Evolutionary conservation across 2,888 invertebrate genomes (phyloP).

Genomic region (Coenonympha arcania): DNA sequence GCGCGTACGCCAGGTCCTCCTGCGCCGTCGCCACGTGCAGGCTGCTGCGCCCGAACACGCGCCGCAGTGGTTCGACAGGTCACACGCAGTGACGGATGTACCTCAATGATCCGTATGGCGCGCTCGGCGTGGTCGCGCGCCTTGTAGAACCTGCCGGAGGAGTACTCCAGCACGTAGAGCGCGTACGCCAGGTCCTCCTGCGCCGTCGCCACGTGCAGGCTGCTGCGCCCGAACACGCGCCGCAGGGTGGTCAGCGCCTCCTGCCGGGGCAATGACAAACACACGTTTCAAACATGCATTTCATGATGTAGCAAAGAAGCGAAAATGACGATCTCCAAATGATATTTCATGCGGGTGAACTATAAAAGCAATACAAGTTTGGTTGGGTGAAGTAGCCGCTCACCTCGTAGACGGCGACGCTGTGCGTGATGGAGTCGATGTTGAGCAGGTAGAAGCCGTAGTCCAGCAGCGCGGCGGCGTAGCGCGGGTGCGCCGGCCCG

Average conservation of each 20-base stretch:
- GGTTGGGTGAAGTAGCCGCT: too few species aligned
- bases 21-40: too few species aligned
- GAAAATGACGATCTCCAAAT: too few species aligned
- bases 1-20: too few species aligned
- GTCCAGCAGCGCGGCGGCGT: constrained; percentile 88
- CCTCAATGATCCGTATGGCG: constrained; percentile 86
- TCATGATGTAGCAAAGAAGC: too few species aligned
- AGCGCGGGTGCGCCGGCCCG: constrained; percentile 82
- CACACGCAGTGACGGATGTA: too few species aligned
- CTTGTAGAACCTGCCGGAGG: constrained; percentile 86
- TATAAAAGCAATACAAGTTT: too few species aligned
- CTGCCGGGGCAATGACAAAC: too few species aligned
- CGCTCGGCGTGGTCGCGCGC: constrained; percentile 88
- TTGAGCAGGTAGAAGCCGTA: constrained; percentile 93
- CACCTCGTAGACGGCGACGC: constrained; percentile 90
- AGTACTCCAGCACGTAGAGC: constrained; percentile 93
- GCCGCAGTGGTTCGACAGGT: too few species aligned
- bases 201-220: constrained; percentile 90
- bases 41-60: constrained; percentile 61
- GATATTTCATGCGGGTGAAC: too few species aligned
- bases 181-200: constrained; percentile 96
- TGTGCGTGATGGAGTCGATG: constrained; percentile 87
- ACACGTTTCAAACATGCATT: too few species aligned
- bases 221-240: constrained; percentile 85
- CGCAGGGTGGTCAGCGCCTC: constrained; percentile 82